Conservation (phyloP, 2,797 vertebrate species). For the Molossus molossus region DNA sequence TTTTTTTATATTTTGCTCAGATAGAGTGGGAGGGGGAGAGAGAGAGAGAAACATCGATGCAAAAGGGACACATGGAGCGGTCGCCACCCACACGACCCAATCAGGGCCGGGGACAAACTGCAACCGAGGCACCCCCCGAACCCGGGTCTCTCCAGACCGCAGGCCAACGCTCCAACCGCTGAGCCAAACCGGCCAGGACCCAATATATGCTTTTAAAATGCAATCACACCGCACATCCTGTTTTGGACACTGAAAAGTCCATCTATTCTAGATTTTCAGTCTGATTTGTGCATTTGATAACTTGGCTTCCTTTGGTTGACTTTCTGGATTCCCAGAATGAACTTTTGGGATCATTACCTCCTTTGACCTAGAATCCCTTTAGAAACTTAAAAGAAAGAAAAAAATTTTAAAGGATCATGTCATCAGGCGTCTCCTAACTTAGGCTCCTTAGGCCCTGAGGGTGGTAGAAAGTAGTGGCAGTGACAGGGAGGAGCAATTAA, state of each 20-base stretch:
- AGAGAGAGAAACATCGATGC: no score
- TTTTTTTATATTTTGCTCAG: no score
- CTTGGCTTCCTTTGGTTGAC: background rate
- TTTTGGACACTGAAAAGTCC: background rate
- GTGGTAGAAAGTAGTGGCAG: background rate
- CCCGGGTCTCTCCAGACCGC: no score
- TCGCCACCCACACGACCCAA: no score
- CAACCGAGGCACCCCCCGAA: no score
- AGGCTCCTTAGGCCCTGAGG: background rate
- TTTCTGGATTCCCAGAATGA: conserved; percentile 41
- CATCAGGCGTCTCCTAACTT: conserved; percentile 6
- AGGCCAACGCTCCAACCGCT: no score
- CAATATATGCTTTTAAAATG: background rate
- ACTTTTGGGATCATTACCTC: background rate
- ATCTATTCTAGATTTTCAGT: background rate
- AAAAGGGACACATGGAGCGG: no score
- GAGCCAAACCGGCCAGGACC: no score
- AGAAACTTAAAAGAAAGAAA: background rate
- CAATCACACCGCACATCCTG: background rate
- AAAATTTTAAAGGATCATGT: conserved; percentile 1
- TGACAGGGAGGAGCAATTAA: background rate
- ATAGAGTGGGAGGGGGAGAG: no score
- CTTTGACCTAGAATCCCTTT: conserved; percentile 55
- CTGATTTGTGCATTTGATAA: conserved; percentile 12
- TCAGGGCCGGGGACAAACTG: no score